phyloP scores from a whole-genome alignment of 2,113 vertebrate species.

The Cavia porcellus region DNA sequence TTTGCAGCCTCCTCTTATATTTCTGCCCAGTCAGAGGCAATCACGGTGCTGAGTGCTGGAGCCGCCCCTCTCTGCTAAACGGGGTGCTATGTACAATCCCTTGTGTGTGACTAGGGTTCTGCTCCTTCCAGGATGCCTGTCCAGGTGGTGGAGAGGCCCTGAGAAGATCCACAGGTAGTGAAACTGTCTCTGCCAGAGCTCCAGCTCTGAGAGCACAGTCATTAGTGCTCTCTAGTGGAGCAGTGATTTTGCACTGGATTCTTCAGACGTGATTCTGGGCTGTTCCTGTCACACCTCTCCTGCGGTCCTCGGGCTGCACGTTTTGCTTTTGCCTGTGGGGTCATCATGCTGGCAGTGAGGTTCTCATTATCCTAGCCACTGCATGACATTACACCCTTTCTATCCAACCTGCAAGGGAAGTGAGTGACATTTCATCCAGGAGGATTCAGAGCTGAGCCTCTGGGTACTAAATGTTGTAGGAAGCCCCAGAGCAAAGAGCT shows the following conservation, averaged over 20 bases:
- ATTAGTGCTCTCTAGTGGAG: constrained; percentile 70
- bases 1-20: not conserved
- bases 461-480: not conserved
- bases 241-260: constrained; percentile 48
- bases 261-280: not conserved
- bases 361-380: not conserved
- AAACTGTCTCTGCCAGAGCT: constrained; percentile 52
- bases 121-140: not conserved
- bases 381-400: not conserved
- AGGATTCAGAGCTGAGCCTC: not conserved
- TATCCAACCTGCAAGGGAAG: not conserved
- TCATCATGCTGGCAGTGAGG: not conserved
- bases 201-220: constrained; percentile 8
- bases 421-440: not conserved
- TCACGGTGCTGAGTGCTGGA: not conserved
- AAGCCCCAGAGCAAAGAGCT: not conserved
- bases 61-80: not conserved
- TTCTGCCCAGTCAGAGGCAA: not conserved
- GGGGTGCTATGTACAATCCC: not conserved
- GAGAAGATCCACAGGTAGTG: not conserved
- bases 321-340: too few relatives aligned
- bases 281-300: not conserved
- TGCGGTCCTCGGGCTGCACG: not conserved
- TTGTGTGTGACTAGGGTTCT: not conserved
- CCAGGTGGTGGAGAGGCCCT: not conserved